Base-by-base conservation (phyloP, 2,113 vertebrate genomes). In the Pachypanchax playfairii region DNA sequence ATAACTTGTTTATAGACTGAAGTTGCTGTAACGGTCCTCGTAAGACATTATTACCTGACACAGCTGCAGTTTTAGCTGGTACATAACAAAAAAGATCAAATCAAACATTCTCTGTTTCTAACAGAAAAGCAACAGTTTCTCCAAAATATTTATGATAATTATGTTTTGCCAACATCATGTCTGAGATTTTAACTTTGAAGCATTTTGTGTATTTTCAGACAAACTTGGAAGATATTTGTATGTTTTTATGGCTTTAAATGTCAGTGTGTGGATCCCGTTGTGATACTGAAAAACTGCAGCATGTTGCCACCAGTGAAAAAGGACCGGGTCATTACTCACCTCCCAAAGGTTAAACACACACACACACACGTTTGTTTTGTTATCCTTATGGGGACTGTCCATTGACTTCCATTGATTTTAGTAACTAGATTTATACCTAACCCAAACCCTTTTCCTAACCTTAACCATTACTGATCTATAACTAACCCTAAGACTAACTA, bases 291-390 rank as follows among this genome's bases (percentile, higher is more conserved):
- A 18, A 21, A 17, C 28, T 68, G 36, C 42, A 56, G 92, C 61
- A 89, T 97, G 71, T 88, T 96, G 78, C 94, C 94, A 25, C 94
- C 96, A 0, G 93, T 96, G 83, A 91, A 94, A 80, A 92, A 92
- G 86, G 95, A 98, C 87, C 88, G 94, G 55, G 75, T 98, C 80
- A 93, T 98, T 56, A 82, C 92, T 6, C 90, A 94, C 39, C 92
- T 98, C 55, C 96, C 96, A 29, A 77, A 90, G 91, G 96, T 97
- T 86, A 77, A 51, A 39, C 3, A 38, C 15, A 38, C 31, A 39
- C 14, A 17, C 29, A 42, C 39, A 39, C 17, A 41, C 2, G 15
- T n/a, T n/a, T n/a, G n/a, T n/a, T n/a, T n/a, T n/a, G n/a, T n/a
- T n/a, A n/a, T n/a, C n/a, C n/a, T n/a, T n/a, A n/a, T n/a, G n/a